Evolutionary conservation across 2,888 invertebrate species (phyloP).

Genomic region (Lamproptera curius): DNA sequence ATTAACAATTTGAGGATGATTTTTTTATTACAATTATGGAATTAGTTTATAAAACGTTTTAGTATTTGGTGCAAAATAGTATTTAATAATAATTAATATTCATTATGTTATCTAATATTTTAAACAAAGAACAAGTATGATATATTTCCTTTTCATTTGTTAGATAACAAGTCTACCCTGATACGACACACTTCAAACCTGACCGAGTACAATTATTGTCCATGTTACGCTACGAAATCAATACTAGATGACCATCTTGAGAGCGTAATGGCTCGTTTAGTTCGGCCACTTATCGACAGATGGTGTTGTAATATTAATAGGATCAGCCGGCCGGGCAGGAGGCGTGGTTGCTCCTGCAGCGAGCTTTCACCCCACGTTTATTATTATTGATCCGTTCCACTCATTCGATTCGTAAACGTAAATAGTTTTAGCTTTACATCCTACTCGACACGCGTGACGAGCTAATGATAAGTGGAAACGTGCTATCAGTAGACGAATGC

Average conservation of each 20-base stretch:
- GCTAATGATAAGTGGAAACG: slow-evolving; percentile 40
- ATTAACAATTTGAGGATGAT: too few species aligned
- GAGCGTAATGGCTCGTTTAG: slow-evolving; percentile 10
- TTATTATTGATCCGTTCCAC: slow-evolving; percentile 58
- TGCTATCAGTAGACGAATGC: slow-evolving; percentile 40
- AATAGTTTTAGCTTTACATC: slow-evolving; percentile 45
- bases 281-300: slow-evolving; percentile 37
- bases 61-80: too few species aligned
- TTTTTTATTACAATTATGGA: too few species aligned
- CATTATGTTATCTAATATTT: too few species aligned
- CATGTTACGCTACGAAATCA: slow-evolving; percentile 10
- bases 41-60: too few species aligned
- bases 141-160: too few species aligned
- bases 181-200: too few species aligned
- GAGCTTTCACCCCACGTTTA: slow-evolving; percentile 61
- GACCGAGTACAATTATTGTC: not conserved
- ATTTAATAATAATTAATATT: too few species aligned
- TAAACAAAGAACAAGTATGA: too few species aligned
- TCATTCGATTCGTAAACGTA: slow-evolving; percentile 38
- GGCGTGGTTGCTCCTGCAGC: slow-evolving; percentile 49
- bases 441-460: slow-evolving; percentile 28
- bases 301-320: slow-evolving; percentile 40
- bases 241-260: slow-evolving; percentile 15
- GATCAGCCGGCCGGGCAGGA: slow-evolving; percentile 43
- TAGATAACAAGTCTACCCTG: too few species aligned